These are phyloP conservation scores for Poliocrania exsul DNA, from an alignment of 2,797 vertebrate genomes.

Conservation along the genomic window DNA sequence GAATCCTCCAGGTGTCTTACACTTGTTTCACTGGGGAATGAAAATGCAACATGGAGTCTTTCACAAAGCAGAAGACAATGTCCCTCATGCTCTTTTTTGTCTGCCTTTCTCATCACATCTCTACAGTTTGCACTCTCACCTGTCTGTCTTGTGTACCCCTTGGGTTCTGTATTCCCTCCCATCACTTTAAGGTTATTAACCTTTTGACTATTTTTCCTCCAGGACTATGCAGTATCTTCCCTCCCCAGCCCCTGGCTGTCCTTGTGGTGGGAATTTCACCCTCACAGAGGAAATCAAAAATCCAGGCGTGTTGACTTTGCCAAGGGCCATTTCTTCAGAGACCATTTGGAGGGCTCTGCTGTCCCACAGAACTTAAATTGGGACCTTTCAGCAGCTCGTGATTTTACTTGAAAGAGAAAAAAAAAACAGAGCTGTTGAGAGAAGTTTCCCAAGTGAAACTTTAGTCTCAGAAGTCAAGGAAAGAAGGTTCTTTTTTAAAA, in stretches of 20 bases:
- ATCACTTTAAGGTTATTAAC: neutral
- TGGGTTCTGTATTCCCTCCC: neutral
- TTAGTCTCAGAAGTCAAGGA: neutral
- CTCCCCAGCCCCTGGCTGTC: neutral
- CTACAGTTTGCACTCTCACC: neutral
- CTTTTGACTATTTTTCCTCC: neutral
- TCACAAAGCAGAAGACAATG: neutral
- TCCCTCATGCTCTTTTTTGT: neutral
- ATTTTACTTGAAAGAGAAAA: conserved; percentile 24
- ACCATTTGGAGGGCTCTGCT: neutral
- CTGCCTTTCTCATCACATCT: neutral
- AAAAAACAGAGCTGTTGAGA: neutral
- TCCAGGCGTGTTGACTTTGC: neutral
- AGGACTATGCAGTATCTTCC: neutral
- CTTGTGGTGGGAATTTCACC: neutral
- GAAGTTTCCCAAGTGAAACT: conserved; percentile 61
- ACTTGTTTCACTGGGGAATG: neutral
- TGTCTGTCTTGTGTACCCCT: neutral
- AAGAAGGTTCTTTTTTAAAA: conserved; percentile 21
- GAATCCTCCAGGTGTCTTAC: neutral
- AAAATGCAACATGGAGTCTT: neutral
- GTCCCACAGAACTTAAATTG: conserved; percentile 23
- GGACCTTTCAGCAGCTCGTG: conserved; percentile 32
- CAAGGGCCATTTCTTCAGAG: neutral
- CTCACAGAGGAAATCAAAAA: neutral